A percentile compares a stretch with the other conserved stretches of the same genome.
phyloP scores from a whole-genome alignment of 2,113 vertebrate species.

The Aptenodytes patagonicus region DNA sequence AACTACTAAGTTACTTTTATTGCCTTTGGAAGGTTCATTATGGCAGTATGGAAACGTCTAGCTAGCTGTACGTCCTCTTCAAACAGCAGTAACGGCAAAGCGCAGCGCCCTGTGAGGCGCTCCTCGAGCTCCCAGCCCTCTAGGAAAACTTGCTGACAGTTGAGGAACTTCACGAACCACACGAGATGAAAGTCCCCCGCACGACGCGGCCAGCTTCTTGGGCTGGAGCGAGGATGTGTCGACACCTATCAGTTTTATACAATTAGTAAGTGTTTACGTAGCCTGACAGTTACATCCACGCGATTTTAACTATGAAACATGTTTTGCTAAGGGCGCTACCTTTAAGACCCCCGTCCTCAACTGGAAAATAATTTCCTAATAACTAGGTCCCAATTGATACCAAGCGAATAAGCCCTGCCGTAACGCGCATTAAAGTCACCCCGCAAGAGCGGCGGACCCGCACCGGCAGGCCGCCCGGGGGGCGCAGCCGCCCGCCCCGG shows the following conservation, averaged over 20 bases:
- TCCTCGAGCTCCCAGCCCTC: not conserved
- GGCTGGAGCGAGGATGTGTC: not conserved
- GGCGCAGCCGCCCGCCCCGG: not conserved
- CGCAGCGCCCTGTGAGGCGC: not conserved
- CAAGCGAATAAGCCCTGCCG: not conserved
- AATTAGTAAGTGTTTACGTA: rapidly evolving
- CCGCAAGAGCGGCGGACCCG: not conserved
- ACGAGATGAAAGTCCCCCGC: not conserved
- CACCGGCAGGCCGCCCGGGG: not conserved
- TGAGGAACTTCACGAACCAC: not conserved
- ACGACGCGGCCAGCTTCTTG: not conserved
- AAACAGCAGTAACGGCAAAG: not conserved
- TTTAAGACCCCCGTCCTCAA: not conserved
- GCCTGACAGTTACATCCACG: not conserved
- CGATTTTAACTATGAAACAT: rapidly evolving
- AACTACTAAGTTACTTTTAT: not conserved
- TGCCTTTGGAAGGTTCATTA: not conserved
- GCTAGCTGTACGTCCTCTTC: not conserved
- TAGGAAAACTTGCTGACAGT: not conserved
- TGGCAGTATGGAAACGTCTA: rapidly evolving
- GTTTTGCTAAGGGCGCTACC: not conserved
- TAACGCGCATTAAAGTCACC: rapidly evolving
- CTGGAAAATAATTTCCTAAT: not conserved
- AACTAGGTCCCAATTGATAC: rapidly evolving
- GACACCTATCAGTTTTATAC: rapidly evolving